Evolutionary conservation across 2,797 vertebrate genomes (phyloP).

Genomic region (Aldrovandia affinis): DNA sequence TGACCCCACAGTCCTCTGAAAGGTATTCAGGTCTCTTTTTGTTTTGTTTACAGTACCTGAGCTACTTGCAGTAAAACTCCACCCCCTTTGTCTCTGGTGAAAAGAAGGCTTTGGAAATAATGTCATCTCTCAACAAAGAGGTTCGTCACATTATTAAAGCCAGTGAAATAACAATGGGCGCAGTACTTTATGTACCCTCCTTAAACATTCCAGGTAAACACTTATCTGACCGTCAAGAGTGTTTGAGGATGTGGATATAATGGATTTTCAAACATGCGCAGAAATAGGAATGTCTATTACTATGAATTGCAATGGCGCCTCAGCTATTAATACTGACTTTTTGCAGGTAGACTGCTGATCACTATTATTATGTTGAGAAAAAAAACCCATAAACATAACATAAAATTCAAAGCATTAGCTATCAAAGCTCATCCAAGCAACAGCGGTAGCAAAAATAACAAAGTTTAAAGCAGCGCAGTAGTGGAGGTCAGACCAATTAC

Average conservation of each 20-base stretch:
- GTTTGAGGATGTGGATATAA: neutral
- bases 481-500: slow-evolving; percentile 29
- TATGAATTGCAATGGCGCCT: slow-evolving; percentile 55
- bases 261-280: slow-evolving; percentile 36
- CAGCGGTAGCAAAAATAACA: slow-evolving; percentile 22
- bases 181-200: neutral
- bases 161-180: slow-evolving; percentile 29
- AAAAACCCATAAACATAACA: slow-evolving; percentile 6
- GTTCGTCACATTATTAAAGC: slow-evolving; percentile 7
- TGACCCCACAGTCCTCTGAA: slow-evolving; percentile 59
- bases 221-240: slow-evolving; percentile 4
- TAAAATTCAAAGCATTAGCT: slow-evolving; percentile 40
- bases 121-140: slow-evolving; percentile 36
- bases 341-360: too few species aligned
- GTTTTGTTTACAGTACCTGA: slow-evolving; percentile 25
- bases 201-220: neutral
- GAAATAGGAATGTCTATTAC: slow-evolving; percentile 45
- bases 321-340: slow-evolving; percentile 58
- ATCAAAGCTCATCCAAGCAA: slow-evolving; percentile 54
- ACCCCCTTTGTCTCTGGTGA: slow-evolving; percentile 16
- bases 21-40: slow-evolving; percentile 42
- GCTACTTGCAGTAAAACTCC: slow-evolving; percentile 19
- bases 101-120: slow-evolving; percentile 26
- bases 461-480: slow-evolving; percentile 27
- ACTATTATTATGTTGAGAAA: slow-evolving; percentile 24